Base-by-base conservation (phyloP, 2,888 invertebrate species). In the Theretra japonica region DNA sequence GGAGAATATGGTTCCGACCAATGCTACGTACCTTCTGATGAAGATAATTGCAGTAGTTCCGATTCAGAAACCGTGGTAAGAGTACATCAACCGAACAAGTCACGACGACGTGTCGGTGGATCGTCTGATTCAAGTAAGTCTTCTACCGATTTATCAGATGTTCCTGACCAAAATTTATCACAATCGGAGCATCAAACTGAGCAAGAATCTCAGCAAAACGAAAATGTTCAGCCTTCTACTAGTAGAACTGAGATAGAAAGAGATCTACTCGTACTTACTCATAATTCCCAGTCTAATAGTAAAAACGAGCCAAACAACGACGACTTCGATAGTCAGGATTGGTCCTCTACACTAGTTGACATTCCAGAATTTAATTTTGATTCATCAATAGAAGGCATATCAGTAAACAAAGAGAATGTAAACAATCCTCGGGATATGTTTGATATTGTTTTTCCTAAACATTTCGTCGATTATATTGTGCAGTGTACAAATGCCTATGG, bases 311-410 rank as follows among this genome's bases (percentile, higher is more conserved):
- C 56, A 33, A 28, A 33, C 30, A 62, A 33, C 28, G 28, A 30
- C 62, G 33, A 28, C 62, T 62, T 28, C 30, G 56, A 59, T 71
- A 72, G 72, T 57, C 60, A 72, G 62, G 70, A 70, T 65, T 72
- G 74, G 71, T 74, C 70, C 68, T 69, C 65, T 69, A 74, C 74
- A 69, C 58, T 72, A 69, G 62, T 65, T 74, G n/a, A n/a, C 60
- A 71, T 74, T 68, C 73, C 74, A 70, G 73, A 73, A 56, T 74
- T 74, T 70, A 71, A 74, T 71, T 74, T 73, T 71, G 74, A 74
- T 74, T 70, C 69, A 70, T 71, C 72, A 60, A 57, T 68, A 59
- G 53, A 70, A 68, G 71, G 74, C 70, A 74, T 73, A 70, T 58
- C 69, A 69, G 72, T 73, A 73, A 73, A 73, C 33, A n/a, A 30